phyloP scores from a whole-genome alignment of 2,888 invertebrate species.

The Prosapia bicincta region DNA sequence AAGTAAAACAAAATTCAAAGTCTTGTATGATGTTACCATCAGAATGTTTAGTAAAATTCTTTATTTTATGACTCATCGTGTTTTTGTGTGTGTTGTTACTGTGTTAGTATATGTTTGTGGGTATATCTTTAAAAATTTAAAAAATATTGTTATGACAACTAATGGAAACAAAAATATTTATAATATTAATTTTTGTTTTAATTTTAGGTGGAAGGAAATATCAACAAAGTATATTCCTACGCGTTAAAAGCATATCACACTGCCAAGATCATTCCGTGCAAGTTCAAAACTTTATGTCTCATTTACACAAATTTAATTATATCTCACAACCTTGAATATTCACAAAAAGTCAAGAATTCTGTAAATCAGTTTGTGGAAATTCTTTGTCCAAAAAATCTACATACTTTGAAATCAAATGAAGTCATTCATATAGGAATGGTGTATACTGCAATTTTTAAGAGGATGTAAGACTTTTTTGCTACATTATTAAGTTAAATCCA shows the following conservation, averaged over 20 bases:
- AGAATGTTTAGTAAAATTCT: no score
- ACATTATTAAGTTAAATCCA: no score
- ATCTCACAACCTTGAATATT: not conserved
- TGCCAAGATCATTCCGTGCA: not conserved
- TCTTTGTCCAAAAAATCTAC: not conserved
- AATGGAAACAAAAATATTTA: no score
- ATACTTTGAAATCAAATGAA: not conserved
- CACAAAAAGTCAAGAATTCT: not conserved
- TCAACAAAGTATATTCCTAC: not conserved
- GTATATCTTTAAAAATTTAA: no score
- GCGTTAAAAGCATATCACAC: not conserved
- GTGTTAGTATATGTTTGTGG: no score
- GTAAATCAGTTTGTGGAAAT: not conserved
- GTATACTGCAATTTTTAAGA: not conserved
- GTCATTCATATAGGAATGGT: not conserved
- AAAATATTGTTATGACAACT: no score
- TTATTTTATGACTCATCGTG: no score
- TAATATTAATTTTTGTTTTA: not conserved
- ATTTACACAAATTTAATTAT: not conserved
- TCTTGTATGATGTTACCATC: no score
- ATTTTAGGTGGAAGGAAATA: not conserved
- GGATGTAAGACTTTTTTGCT: not conserved
- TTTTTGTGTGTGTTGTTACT: no score
- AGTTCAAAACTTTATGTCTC: not conserved
- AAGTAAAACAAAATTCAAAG: no score